Conservation (phyloP, 2,888 invertebrate genomes). For the Ormyrus labotus region DNA sequence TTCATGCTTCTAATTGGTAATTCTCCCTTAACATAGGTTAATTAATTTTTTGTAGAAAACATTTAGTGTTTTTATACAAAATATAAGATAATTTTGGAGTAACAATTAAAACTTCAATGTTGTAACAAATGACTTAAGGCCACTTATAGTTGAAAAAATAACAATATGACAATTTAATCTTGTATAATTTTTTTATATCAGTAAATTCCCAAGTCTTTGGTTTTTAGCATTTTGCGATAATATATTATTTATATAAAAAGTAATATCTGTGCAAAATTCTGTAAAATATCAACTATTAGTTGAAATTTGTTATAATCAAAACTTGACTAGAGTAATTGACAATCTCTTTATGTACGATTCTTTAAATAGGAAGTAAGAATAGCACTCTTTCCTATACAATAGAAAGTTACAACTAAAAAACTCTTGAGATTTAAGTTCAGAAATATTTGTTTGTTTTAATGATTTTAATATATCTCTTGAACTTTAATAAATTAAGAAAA, state of each 20-base stretch:
- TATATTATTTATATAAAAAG: not conserved
- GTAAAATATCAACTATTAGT: conserved; percentile 15
- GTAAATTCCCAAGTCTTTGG: not conserved
- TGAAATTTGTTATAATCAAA: conserved; percentile 7
- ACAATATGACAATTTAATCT: conserved; percentile 26
- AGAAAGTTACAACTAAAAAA: conserved; percentile 12
- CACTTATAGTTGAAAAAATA: conserved; percentile 15
- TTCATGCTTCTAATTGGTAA: no score
- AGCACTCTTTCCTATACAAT: not conserved
- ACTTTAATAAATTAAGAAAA: not conserved
- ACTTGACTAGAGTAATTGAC: conserved; percentile 34
- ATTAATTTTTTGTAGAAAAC: no score
- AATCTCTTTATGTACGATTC: conserved; percentile 29
- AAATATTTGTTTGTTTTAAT: not conserved
- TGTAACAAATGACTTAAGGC: not conserved
- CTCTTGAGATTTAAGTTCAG: conserved; percentile 19
- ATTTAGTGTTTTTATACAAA: not conserved
- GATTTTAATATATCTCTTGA: conserved; percentile 14
- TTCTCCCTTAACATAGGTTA: no score
- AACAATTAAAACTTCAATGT: conserved; percentile 34
- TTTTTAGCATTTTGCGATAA: no score
- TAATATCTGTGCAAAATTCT: not conserved
- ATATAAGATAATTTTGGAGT: conserved; percentile 23
- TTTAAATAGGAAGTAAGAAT: conserved; percentile 21
- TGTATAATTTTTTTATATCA: not conserved